Conservation (phyloP, 2,113 vertebrate genomes). For the Trochalopteron elliotii region DNA sequence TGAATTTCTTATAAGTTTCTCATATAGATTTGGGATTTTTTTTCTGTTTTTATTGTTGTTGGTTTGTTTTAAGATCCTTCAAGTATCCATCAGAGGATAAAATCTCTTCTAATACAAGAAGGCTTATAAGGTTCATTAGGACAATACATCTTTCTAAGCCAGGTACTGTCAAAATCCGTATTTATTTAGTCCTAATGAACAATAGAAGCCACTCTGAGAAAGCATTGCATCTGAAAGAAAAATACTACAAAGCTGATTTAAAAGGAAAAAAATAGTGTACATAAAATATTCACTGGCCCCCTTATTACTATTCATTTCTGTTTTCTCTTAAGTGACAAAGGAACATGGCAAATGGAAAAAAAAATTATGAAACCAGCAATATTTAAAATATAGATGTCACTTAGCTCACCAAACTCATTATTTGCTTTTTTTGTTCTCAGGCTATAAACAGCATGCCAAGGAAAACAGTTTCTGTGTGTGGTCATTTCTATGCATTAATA, state of each 20-base stretch:
- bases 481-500: slow-evolving; percentile 57
- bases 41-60: background rate
- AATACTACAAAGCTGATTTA: background rate
- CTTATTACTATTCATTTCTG: slow-evolving; percentile 61
- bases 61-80: background rate
- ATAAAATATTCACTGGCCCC: slow-evolving; percentile 31
- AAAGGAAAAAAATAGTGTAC: background rate
- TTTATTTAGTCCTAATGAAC: background rate
- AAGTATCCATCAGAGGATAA: background rate
- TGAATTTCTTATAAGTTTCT: background rate
- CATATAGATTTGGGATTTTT: background rate
- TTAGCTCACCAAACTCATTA: slow-evolving; percentile 55
- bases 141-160: background rate
- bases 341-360: slow-evolving; percentile 51
- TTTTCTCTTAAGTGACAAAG: slow-evolving; percentile 47
- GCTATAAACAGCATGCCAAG: slow-evolving; percentile 50
- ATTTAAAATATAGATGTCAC: slow-evolving; percentile 62
- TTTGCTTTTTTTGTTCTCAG: slow-evolving; percentile 50
- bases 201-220: background rate
- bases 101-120: background rate
- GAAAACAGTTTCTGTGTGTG: slow-evolving; percentile 39
- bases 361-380: slow-evolving; percentile 36
- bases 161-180: background rate
- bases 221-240: background rate
- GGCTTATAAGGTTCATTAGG: background rate